Evolutionary conservation across 2,888 invertebrate species (phyloP).

Genomic region (Eurytoma californica): DNA sequence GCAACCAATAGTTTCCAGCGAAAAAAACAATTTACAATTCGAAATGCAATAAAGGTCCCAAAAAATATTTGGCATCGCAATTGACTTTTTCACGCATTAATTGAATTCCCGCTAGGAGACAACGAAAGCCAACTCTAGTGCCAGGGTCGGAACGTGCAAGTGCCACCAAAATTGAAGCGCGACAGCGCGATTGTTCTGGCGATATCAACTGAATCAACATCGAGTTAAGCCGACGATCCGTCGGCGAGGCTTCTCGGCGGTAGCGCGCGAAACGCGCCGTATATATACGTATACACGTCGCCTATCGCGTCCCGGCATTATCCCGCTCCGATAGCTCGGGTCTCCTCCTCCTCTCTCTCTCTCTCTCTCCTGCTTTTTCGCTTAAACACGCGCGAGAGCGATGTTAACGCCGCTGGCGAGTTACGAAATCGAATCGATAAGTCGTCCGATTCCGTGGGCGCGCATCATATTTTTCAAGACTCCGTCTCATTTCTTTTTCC

Average conservation of each 20-base stretch:
- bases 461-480: not conserved
- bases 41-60: too few relatives aligned
- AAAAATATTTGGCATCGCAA: too few relatives aligned
- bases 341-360: not conserved
- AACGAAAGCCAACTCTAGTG: too few relatives aligned
- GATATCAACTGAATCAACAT: slow-evolving; percentile 30
- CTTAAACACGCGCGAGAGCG: not conserved
- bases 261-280: not conserved
- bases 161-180: not conserved
- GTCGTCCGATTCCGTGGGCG: slow-evolving; percentile 11
- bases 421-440: slow-evolving; percentile 45
- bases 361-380: slow-evolving; percentile 6
- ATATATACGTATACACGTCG: not conserved
- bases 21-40: too few relatives aligned
- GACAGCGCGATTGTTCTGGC: not conserved
- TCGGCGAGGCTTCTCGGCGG: slow-evolving; percentile 4
- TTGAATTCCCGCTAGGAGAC: too few relatives aligned
- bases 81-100: too few relatives aligned
- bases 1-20: too few relatives aligned
- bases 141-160: not conserved
- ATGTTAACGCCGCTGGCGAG: slow-evolving; percentile 3
- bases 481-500: not conserved
- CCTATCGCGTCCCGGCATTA: not conserved
- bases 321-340: not conserved
- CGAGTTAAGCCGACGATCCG: slow-evolving; percentile 27